A percentile compares a stretch with the other conserved stretches of the same genome.
These are phyloP conservation scores for Hipposideros armiger DNA, from an alignment of 2,113 vertebrate genomes.

Conservation along the genomic window DNA sequence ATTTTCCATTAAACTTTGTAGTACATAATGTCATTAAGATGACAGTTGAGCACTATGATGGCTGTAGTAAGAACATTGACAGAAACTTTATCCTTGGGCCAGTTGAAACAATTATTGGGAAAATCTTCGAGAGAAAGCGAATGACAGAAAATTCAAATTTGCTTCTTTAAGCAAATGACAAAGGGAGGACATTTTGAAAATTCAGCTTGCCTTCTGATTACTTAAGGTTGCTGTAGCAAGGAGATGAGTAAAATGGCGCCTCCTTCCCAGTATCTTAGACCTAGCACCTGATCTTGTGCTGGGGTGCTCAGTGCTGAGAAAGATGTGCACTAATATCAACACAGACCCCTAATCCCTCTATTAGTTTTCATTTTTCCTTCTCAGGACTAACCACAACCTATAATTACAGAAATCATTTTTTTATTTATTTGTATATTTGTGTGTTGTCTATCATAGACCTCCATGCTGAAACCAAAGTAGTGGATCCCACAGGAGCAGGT, in stretches of 20 bases:
- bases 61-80: not conserved
- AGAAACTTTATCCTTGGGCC: slow-evolving; percentile 74
- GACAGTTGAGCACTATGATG: slow-evolving; percentile 68
- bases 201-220: not conserved
- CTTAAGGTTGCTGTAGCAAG: not conserved
- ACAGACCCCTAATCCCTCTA: not conserved
- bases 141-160: slow-evolving; percentile 75
- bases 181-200: slow-evolving; percentile 29
- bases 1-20: slow-evolving; percentile 84
- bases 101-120: slow-evolving; percentile 76
- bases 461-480: not conserved
- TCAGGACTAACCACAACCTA: not conserved
- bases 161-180: not conserved
- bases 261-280: not conserved
- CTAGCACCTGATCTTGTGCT: not conserved
- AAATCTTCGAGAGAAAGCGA: slow-evolving; percentile 69
- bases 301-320: not conserved
- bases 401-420: not conserved
- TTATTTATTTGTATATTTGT: not conserved
- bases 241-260: not conserved
- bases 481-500: not conserved
- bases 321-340: not conserved
- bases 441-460: not conserved
- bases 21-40: slow-evolving; percentile 76
- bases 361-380: not conserved